Evolutionary conservation across 2,888 invertebrate species (phyloP), one percentile per base, ranked within the genome.

Genomic region (Lepidonotus clava): DNA sequence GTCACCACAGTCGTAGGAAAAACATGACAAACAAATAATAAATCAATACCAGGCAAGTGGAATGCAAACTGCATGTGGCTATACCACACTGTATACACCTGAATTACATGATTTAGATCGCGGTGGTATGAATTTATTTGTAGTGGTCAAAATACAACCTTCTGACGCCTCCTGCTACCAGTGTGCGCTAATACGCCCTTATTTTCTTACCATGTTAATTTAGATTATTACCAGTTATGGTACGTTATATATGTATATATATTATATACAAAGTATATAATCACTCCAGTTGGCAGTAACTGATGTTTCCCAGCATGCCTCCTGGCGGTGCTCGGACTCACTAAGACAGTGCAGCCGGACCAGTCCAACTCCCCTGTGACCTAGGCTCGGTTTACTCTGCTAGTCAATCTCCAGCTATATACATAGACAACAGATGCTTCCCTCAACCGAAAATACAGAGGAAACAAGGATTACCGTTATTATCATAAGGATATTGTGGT

Each of bases 111-210:
- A 18, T 21, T 46, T 71, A 67, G 67, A 5, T 56, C 67, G 32
- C 32, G 36, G 71, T 71, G 71, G 71, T 38, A 8, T 71, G 71
- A 71, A 5, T 71, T 71, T 71, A 71, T 71, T 71, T 71, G 71
- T 71, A 71, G 71, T 71, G 71, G 34, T 71, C 28, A 66, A 11
- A 71, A 34, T 21, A 71, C 71, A 71, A 34, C 71, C 38, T 71
- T 71, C 71, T 71, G 71, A 80, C 18, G 80, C 80, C 80, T 51
- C 80, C 80, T 41, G 80, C 80, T 80, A 80, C 80, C 80, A 80
- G 80, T 51, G 80, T 80, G 46, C 80, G 80, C 80, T 80, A 80
- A 41, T 80, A 80, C 80, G 80, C 80, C 80, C 80, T 80, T 71
- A 71, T 71, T 71, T 71, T 71, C 71, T 36, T 34, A 71, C 71